These are phyloP conservation scores for Phaedon cochleariae DNA, from an alignment of 2,888 invertebrate genomes.

Conservation along the genomic window DNA sequence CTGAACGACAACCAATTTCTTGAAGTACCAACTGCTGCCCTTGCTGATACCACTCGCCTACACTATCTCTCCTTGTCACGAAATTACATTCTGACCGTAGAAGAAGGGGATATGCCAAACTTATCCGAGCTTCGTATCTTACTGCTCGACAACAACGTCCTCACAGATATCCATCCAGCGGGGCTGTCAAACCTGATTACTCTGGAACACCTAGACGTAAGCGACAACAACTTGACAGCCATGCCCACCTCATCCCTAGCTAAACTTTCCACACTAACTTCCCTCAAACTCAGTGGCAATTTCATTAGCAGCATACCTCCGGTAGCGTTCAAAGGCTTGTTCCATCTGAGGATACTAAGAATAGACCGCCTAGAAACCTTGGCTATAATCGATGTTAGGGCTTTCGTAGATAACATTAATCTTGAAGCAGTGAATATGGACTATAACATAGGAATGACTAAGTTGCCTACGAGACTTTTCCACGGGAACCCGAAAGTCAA, in stretches of 20 bases:
- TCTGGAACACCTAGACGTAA: slow-evolving; percentile 77
- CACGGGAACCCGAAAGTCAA: slow-evolving; percentile 83
- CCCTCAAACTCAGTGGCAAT: slow-evolving; percentile 81
- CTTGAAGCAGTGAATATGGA: slow-evolving; percentile 81
- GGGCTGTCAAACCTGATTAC: slow-evolving; percentile 79
- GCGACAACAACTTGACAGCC: slow-evolving; percentile 82
- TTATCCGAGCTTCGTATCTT: slow-evolving; percentile 76
- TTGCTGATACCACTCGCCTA: slow-evolving; percentile 72
- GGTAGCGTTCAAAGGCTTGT: slow-evolving; percentile 84
- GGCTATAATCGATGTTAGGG: slow-evolving; percentile 76
- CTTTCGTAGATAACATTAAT: slow-evolving; percentile 86
- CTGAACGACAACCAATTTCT: slow-evolving; percentile 82
- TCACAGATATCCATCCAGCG: slow-evolving; percentile 74
- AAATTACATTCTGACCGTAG: slow-evolving; percentile 79
- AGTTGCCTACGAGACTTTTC: slow-evolving; percentile 83
- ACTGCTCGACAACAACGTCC: slow-evolving; percentile 78
- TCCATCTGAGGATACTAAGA: slow-evolving; percentile 79
- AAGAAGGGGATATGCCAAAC: slow-evolving; percentile 76
- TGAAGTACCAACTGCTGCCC: slow-evolving; percentile 76
- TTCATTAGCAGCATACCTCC: slow-evolving; percentile 76
- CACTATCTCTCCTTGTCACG: slow-evolving; percentile 79
- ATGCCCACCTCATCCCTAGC: slow-evolving; percentile 81
- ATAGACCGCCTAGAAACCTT: slow-evolving; percentile 75
- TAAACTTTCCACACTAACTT: slow-evolving; percentile 78
- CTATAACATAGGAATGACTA: slow-evolving; percentile 76